Base-by-base conservation (phyloP, 2,113 vertebrate genomes). In the Patagioenas fasciata region DNA sequence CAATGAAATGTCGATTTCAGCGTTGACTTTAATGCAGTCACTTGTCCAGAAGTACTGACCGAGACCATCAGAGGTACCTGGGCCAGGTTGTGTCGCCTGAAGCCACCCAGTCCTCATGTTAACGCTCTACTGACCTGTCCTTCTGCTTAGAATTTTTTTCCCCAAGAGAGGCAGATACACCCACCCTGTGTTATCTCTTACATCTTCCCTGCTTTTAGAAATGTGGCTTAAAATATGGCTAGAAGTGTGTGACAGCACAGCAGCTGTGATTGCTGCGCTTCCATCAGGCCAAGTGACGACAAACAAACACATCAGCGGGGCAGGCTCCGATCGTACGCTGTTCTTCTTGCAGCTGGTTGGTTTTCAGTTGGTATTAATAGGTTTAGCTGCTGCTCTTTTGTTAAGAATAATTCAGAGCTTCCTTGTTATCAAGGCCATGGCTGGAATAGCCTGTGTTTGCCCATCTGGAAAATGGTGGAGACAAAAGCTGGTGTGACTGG, bases 381-480 rank as follows among this genome's bases (percentile, higher is more conserved):
- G 74, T 88, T 94, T 90, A 94, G 88, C 66, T 79, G 74, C 71
- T 75, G 85, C 58, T 66, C 96, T 85, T 95, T 94, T 94, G 92
- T 97, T 93, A 48, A 85, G 92, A 88, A 87, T 81, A 74, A 96
- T 74, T 93, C 84, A 78, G 87, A 92, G 87, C 93, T 95, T 93
- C 96, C 92, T 94, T 60, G 85, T 94, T 90, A 88, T 36, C 36
- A 4, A 67, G 90, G 74, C 79, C 1, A 0, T 53, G 94, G 28
- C 94, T 69, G 92, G 82, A 88, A 85, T 80, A 88, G 94, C 58
- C 79, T 3, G 1, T 94, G 92, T 93, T 75, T 94, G 92, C 78
- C 95, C 82, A 61, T 89, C 82, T 97, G 90, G 94, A 94, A 85
- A 93, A 31, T 44, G 51, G 79, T 19, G 58, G 42, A 77, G 74